These are phyloP conservation scores for Scaptomyza pallida DNA, from an alignment of 1,140 invertebrate species.

Conservation along the genomic window DNA sequence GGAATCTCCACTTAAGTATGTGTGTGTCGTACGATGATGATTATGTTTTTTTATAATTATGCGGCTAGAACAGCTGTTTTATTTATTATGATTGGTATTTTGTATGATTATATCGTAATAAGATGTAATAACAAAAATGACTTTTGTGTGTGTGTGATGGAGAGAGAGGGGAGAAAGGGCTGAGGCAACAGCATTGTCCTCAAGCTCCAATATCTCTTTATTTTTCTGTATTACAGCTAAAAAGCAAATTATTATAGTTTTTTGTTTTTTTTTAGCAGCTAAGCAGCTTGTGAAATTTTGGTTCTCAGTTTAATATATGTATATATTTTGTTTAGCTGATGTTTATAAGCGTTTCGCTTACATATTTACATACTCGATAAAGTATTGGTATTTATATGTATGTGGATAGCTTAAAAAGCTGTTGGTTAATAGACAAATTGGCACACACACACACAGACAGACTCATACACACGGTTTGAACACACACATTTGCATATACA, in stretches of 20 bases:
- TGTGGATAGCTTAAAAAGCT: conserved; percentile 25
- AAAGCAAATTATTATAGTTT: conserved; percentile 5
- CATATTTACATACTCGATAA: conserved; percentile 43
- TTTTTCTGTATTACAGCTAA: not conserved
- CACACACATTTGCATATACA: conserved; percentile 13
- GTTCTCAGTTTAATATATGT: not conserved
- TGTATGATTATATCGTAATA: conserved; percentile 48
- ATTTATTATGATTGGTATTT: conserved; percentile 27
- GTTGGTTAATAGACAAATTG: too few relatives aligned
- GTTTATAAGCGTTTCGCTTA: conserved; percentile 16
- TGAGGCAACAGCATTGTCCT: conserved; percentile 3
- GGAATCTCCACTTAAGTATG: conserved; percentile 29
- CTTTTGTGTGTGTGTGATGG: conserved; percentile 42
- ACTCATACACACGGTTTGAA: conserved; percentile 4
- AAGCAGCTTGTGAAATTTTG: conserved; percentile 20
- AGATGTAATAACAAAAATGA: conserved; percentile 63
- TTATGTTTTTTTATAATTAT: conserved; percentile 54
- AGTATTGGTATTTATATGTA: conserved; percentile 30
- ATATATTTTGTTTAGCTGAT: not conserved
- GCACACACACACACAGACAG: conserved; percentile 15
- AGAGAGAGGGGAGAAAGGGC: not conserved
- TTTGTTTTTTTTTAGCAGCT: conserved; percentile 6
- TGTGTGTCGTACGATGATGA: conserved; percentile 43
- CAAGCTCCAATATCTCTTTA: not conserved
- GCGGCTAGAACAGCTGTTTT: conserved; percentile 43